Evolutionary conservation across 2,888 invertebrate genomes (phyloP), one percentile per base, ranked within the genome.

Genomic region (Drosophila cracens): DNA sequence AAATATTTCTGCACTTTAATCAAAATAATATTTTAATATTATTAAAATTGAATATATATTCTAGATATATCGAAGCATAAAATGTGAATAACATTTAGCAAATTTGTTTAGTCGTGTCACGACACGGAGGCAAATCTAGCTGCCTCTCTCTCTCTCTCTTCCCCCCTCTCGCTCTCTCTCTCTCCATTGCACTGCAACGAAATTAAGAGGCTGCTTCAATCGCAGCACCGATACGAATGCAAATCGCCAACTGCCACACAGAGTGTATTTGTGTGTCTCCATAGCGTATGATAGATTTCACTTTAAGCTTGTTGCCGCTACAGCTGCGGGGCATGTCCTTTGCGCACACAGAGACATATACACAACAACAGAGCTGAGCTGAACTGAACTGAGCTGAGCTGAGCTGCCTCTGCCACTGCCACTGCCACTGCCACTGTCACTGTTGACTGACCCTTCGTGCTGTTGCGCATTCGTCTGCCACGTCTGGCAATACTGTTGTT

Each of bases 231-330:
- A 38, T 11, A 1, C 31, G 18, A 52, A 61, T 53, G 53, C 36
- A 25, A 52, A 51, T 27, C 36, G 33, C 43, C 27, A 34, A 56
- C 34, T 62, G 57, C 57, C 71, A 64, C 57, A 54, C 29, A n/a
- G 57, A 48, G 59, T 70, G 63, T 58, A 71, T 34, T 59, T 68
- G 68, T 58, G 76, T 51, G 72, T 61, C 75, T 77, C 75, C 82
- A 68, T 76, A 87, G 79, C 76, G 81, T 86, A 84, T 84, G 89
- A 84, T 87, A 76, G 82, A 87, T 87, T 77, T 84, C 71, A 60
- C 67, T 72, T 64, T 58, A 81, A 81, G 73, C 77, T 77, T 74
- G 78, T 74, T 73, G 43, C 69, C 34, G 58, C 63, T 56, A 38
- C 51, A 43, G 62, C 65, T 62, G 62, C 62, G 43, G 29, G 72